These are phyloP conservation scores for Phania funesta DNA, from an alignment of 2,888 invertebrate genomes.

Conservation along the genomic window DNA sequence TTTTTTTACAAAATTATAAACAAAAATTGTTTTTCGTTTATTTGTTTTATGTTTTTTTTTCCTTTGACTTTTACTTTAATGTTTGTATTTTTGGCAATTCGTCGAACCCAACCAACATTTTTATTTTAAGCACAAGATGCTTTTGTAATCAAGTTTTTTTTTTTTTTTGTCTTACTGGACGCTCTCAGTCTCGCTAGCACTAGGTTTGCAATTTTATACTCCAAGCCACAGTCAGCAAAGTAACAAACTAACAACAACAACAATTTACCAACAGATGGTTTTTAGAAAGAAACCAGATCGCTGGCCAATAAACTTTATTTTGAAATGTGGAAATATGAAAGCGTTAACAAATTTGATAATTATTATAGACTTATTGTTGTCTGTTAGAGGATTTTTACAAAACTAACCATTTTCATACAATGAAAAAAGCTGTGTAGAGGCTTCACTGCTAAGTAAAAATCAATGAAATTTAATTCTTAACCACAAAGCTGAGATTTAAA, in stretches of 20 bases:
- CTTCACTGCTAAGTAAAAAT: conserved; percentile 12
- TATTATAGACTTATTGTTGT: conserved; percentile 17
- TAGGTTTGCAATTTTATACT: conserved; percentile 10
- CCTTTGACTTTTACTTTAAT: neutral
- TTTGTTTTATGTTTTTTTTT: neutral
- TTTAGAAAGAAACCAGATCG: conserved; percentile 29
- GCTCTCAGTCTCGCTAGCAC: conserved; percentile 30
- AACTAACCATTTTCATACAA: conserved; percentile 20
- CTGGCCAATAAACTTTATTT: neutral
- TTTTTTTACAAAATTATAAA: no score
- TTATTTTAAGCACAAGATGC: conserved; percentile 27
- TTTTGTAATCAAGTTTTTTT: neutral
- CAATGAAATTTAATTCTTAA: conserved; percentile 19
- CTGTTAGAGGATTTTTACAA: conserved; percentile 26
- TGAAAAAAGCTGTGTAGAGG: conserved; percentile 5
- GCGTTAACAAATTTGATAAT: conserved; percentile 21
- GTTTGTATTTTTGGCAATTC: conserved; percentile 4
- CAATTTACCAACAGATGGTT: neutral
- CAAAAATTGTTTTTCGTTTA: neutral
- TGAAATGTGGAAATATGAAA: conserved; percentile 22
- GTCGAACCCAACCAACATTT: conserved; percentile 12
- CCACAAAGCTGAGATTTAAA: conserved; percentile 2
- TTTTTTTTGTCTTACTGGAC: conserved; percentile 31
- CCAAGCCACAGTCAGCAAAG: neutral
- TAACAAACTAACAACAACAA: conserved; percentile 9